A percentile compares a stretch with the other conserved stretches of the same genome.
phyloP scores from a whole-genome alignment of 2,797 vertebrate genomes.

The Karalla daura region DNA sequence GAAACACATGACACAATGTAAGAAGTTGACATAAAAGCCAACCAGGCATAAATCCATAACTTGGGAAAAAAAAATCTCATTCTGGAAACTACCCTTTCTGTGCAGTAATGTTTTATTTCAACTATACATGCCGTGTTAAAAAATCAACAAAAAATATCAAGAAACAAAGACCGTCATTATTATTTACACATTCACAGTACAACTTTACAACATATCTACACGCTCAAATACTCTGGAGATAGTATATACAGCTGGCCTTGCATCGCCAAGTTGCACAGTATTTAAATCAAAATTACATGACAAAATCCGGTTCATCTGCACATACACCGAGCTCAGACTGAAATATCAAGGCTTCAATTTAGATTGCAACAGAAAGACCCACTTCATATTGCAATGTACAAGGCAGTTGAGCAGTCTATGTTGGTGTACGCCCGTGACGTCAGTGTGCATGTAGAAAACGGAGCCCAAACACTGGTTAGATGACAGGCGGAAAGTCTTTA shows the following conservation, averaged over 20 bases:
- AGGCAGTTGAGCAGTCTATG: conserved; percentile 94
- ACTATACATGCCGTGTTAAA: conserved; percentile 99
- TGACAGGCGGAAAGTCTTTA: conserved; percentile 77
- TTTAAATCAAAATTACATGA: conserved; percentile 94
- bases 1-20: conserved; percentile 4
- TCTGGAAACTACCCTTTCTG: conserved; percentile 55
- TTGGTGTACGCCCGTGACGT: conserved; percentile 66
- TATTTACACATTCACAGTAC: conserved; percentile 99
- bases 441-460: conserved; percentile 72
- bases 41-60: neutral
- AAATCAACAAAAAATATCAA: conserved; percentile 83
- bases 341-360: conserved; percentile 95
- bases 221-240: conserved; percentile 96
- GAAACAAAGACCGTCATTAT: conserved; percentile 90
- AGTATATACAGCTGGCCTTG: conserved; percentile 90
- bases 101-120: conserved; percentile 98
- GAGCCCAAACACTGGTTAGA: conserved; percentile 76
- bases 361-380: conserved; percentile 94
- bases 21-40: neutral
- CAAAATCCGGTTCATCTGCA: conserved; percentile 92
- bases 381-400: conserved; percentile 97
- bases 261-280: conserved; percentile 92
- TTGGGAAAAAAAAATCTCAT: neutral
- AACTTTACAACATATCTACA: conserved; percentile 99
- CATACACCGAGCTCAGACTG: conserved; percentile 91